Evolutionary conservation across 2,113 vertebrate genomes (phyloP), one percentile per base, ranked within the genome.

Genomic region (Potamarius usumacintae): DNA sequence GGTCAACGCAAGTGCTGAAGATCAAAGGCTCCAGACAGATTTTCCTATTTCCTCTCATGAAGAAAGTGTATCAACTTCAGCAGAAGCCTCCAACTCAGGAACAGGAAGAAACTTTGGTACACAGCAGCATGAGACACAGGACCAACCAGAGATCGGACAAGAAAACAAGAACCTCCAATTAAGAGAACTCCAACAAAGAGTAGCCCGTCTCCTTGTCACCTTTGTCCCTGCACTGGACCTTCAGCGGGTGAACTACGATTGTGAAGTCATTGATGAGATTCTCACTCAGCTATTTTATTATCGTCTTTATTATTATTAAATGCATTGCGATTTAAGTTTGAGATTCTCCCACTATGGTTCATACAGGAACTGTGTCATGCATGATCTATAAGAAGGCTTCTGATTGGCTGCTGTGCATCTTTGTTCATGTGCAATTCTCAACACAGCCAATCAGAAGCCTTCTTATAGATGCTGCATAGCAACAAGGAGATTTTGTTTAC

Each of bases 181-280:
- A 25, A 92, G 96, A 22, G 95, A 96, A 22, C 97, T 99, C 57
- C 95, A 97, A 4, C 93, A 96, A 65, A 98, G 96, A 10, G 92
- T 99, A 0, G 97, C 95, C 11, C 96, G 96, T 0, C 96, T 99
- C 48, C 95, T 99, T 85, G 90, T 96, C 84, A 94, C 94, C 14
- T 93, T 94, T 63, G 93, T 98, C 86, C 98, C 98, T 0, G 96
- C 94, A 15, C 94, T 99, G 92, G 96, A 98, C 80, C 95, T 97
- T 89, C 93, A 94, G 87, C 96, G 98, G 93, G 96, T 99, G 48
- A 97, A 99, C 88, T 99, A 96, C 0, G 96, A 98, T 18, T 96
- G 97, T 4, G 95, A 96, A 2, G 97, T 97, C 11, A 97, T 99
- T 4, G 98, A 99, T 91, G 97, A 98, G 90, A 97, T 99, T 89